Evolutionary conservation across 2,888 invertebrate species (phyloP).

Genomic region (Pseudococcus jackbeardsleyi): DNA sequence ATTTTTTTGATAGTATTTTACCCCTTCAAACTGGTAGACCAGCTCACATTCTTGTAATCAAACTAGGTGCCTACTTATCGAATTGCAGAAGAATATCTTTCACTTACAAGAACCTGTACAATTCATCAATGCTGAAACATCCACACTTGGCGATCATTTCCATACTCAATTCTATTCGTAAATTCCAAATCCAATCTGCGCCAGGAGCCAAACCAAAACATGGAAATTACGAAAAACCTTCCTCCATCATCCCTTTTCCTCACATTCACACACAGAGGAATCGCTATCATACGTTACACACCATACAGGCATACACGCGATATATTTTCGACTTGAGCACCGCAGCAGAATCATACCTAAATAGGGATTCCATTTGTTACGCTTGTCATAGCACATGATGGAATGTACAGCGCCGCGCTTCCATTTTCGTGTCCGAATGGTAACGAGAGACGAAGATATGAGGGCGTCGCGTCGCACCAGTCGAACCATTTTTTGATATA

Average conservation of each 20-base stretch:
- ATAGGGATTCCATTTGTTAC: conserved; percentile 41
- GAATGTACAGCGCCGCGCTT: neutral
- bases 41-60: too few relatives aligned
- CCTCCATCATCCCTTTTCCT: neutral
- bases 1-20: too few relatives aligned
- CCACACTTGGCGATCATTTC: neutral
- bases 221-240: neutral
- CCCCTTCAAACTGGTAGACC: too few relatives aligned
- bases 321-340: neutral
- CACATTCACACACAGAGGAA: too few relatives aligned
- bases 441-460: neutral
- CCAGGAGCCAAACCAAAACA: neutral
- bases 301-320: neutral
- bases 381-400: conserved; percentile 37
- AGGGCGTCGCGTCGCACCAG: neutral
- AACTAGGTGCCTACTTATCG: too few relatives aligned
- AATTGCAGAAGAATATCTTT: too few relatives aligned
- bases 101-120: too few relatives aligned
- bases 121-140: neutral
- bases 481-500: conserved; percentile 25
- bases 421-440: neutral
- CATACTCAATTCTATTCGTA: neutral
- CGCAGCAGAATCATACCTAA: neutral
- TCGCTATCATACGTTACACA: neutral
- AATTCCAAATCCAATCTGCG: neutral